phyloP scores from a whole-genome alignment of 1,140 invertebrate genomes.

The Euwallacea fornicatus region DNA sequence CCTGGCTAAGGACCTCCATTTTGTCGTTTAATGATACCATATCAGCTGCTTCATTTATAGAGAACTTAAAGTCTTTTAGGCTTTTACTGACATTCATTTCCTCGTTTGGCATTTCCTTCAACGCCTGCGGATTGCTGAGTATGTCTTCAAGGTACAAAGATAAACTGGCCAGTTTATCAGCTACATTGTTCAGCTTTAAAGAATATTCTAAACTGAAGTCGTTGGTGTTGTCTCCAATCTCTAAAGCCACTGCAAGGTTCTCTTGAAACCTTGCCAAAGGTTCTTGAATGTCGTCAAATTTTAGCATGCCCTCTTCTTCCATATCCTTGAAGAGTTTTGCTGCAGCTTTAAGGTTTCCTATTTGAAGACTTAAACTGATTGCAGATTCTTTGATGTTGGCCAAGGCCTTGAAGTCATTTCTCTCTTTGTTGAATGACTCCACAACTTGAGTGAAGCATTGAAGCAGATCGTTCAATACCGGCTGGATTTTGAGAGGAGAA shows the following conservation, averaged over 20 bases:
- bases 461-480: conserved; percentile 8
- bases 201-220: conserved; percentile 37
- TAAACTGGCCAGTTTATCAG: conserved; percentile 32
- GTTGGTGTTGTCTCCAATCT: conserved; percentile 34
- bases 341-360: conserved; percentile 3
- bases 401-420: conserved; percentile 36
- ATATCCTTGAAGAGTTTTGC: conserved; percentile 19
- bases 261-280: conserved; percentile 28
- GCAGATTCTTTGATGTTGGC: conserved; percentile 25
- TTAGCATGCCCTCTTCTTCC: conserved; percentile 18
- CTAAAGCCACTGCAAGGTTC: conserved; percentile 28
- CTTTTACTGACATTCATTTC: conserved; percentile 24
- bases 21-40: conserved; percentile 37
- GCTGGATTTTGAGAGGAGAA: conserved; percentile 9
- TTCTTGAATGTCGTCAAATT: conserved; percentile 17
- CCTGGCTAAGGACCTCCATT: conserved; percentile 41
- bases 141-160: conserved; percentile 31
- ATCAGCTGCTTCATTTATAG: conserved; percentile 6
- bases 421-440: conserved; percentile 32
- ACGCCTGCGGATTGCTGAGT: conserved; percentile 6
- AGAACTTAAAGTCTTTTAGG: conserved; percentile 20
- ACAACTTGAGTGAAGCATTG: conserved; percentile 11
- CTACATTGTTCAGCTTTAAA: conserved; percentile 26
- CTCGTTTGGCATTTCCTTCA: conserved; percentile 17
- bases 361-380: background rate